phyloP scores from a whole-genome alignment of 2,797 vertebrate species.

The Synanceia verrucosa region DNA sequence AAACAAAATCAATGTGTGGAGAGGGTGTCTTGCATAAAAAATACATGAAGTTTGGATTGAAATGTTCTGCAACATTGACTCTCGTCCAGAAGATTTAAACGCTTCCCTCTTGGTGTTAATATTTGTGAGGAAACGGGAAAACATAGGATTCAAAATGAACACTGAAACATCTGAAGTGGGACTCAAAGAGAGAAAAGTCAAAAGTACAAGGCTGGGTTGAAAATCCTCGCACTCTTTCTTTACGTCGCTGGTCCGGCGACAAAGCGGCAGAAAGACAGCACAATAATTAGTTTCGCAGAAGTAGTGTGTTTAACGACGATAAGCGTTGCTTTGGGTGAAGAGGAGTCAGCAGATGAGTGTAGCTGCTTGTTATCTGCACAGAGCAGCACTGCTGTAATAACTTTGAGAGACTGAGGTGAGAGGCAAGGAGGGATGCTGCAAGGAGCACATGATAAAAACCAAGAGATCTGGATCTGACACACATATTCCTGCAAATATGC shows the following conservation, averaged over 20 bases:
- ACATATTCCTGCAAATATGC: conserved; percentile 1
- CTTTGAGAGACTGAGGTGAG: conserved; percentile 52
- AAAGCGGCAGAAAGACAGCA: conserved; percentile 50
- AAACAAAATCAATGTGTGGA: not conserved
- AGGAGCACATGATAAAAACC: conserved; percentile 17
- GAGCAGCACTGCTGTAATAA: conserved; percentile 64
- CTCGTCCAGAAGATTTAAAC: not conserved
- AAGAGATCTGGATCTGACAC: conserved; percentile 46
- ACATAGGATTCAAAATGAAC: not conserved
- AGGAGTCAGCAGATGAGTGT: conserved; percentile 65
- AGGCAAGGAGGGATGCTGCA: conserved; percentile 23
- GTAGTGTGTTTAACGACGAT: conserved; percentile 73
- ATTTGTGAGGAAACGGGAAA: not conserved
- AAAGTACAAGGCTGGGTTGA: conserved; percentile 18
- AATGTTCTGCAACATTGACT: not conserved
- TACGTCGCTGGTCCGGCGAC: conserved; percentile 30
- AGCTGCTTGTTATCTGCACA: conserved; percentile 70
- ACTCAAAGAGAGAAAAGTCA: conserved; percentile 10
- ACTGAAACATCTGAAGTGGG: conserved; percentile 1
- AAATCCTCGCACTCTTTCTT: conserved; percentile 28
- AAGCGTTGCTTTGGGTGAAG: conserved; percentile 71
- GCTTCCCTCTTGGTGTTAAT: not conserved
- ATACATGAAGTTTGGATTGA: conserved; percentile 1
- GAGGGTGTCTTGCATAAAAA: not conserved
- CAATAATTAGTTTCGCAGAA: conserved; percentile 73